Base-by-base conservation (phyloP, 2,113 vertebrate species). In the Cinclus mexicanus region DNA sequence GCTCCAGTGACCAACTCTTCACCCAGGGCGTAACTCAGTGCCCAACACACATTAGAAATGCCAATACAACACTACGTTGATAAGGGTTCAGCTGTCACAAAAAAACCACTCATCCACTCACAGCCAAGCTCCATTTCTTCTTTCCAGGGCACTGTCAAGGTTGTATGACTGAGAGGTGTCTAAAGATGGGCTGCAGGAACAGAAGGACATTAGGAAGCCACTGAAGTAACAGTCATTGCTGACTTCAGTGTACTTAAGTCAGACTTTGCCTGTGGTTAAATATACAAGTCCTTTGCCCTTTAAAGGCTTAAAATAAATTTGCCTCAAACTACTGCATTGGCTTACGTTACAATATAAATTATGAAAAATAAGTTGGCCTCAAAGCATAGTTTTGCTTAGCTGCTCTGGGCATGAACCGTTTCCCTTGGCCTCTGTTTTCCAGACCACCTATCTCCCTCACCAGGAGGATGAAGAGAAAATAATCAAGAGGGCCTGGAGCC, bases 261-360 rank as follows among this genome's bases (percentile, higher is more conserved):
- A 96, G 84, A 93, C 72, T 96, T 93, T 75, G 69, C 96, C 95
- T 93, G 93, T 90, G 86, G 94, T 90, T 97, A 97, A 93, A 96
- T 69, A 97, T 41, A 95, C 92, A 97, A 96, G 69, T 95, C 90
- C 72, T 97, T 79, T 96, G 94, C 94, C 95, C 95, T 97, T 87
- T 75, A 89, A 89, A 92, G 78, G 70, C 80, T 93, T 93, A 75
- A 93, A 93, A 90, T 50, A 95, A 93, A 86, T 93, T 96, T 94
- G 72, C 87, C 83, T 81, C 41, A 60, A 93, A 95, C 96, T 97
- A 97, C 96, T 94, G 90, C 95, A 82, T 42, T 92, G 86, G 90
- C 90, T 97, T 97, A 92, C 31, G 42, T 96, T 96, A 95, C 96
- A 94, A 95, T 31, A 96, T 69, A 96, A 96, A 96, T 97, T 90